Evolutionary conservation across 1,140 invertebrate genomes (phyloP).

Genomic region (Penaeus japonicus): DNA sequence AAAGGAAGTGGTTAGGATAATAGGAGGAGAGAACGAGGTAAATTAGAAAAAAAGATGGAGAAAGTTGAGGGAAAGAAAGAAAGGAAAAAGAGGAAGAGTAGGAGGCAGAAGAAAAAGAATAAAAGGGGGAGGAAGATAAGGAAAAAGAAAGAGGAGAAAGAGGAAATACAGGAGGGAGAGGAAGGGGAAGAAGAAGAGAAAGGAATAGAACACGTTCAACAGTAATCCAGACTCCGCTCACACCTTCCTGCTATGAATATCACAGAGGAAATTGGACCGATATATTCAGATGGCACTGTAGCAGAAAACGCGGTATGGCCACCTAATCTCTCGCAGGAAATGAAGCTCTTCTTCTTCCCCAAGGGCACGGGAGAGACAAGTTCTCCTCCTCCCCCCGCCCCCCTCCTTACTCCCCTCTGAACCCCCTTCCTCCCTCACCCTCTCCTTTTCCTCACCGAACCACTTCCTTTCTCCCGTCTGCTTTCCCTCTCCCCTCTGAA

Average conservation of each 20-base stretch:
- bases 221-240: conserved; percentile 20
- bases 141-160: not conserved
- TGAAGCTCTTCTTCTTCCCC: conserved; percentile 36
- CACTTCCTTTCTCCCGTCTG: not conserved
- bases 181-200: not conserved
- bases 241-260: conserved; percentile 56
- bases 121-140: too few relatives aligned
- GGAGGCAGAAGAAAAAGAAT: not conserved
- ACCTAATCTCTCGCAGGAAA: conserved; percentile 46
- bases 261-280: conserved; percentile 52
- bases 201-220: not conserved
- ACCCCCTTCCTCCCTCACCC: not conserved
- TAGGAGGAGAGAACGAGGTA: too few relatives aligned
- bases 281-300: conserved; percentile 51
- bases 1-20: not conserved
- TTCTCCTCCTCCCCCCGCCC: not conserved
- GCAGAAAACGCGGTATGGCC: conserved; percentile 38
- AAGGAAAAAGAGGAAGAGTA: not conserved
- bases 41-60: not conserved
- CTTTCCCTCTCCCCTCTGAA: too few relatives aligned
- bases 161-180: not conserved
- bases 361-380: not conserved
- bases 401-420: not conserved
- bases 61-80: not conserved
- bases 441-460: not conserved